phyloP scores from a whole-genome alignment of 2,888 invertebrate species.

The Leptopilina drosophilae region DNA sequence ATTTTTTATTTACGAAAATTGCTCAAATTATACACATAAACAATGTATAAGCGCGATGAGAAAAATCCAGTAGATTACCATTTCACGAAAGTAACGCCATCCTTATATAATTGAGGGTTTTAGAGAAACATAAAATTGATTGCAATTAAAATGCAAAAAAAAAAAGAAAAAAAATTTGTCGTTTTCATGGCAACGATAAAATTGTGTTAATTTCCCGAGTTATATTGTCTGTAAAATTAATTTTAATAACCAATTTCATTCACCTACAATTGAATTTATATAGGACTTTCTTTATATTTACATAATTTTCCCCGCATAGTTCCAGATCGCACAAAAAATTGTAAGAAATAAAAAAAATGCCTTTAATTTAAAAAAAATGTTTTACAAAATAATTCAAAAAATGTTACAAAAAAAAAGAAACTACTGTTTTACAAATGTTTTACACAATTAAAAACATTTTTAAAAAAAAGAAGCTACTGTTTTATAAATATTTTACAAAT shows the following conservation, averaged over 20 bases:
- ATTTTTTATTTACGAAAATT: too few species aligned
- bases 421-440: too few species aligned
- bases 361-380: too few species aligned
- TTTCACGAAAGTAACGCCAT: neutral
- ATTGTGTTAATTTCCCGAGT: neutral
- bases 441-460: too few species aligned
- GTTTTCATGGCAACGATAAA: neutral
- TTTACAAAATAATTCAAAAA: too few species aligned
- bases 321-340: neutral
- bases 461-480: too few species aligned
- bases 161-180: neutral
- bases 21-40: too few species aligned
- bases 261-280: neutral
- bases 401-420: too few species aligned
- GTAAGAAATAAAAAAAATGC: too few species aligned
- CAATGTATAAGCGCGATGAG: too few species aligned
- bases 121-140: neutral
- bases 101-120: neutral
- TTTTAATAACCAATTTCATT: conserved; percentile 2
- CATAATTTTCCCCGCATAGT: neutral
- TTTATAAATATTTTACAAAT: too few species aligned
- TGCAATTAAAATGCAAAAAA: neutral
- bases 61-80: too few species aligned
- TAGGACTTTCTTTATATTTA: neutral
- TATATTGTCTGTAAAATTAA: conserved; percentile 1